These are phyloP conservation scores for Aselliscus stoliczkanus DNA, from an alignment of 2,797 vertebrate genomes.

Conservation along the genomic window DNA sequence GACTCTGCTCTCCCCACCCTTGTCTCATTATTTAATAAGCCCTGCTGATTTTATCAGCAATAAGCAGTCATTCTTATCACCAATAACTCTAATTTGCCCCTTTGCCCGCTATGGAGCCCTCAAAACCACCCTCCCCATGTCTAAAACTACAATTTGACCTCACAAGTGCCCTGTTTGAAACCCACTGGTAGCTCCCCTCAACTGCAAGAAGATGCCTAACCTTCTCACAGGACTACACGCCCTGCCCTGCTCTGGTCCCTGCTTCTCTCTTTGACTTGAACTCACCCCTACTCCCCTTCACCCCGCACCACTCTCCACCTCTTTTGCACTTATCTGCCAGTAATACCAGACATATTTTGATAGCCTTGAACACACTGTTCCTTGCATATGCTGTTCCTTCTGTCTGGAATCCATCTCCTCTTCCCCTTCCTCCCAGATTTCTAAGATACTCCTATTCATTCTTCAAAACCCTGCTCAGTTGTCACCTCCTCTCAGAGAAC, in stretches of 20 bases:
- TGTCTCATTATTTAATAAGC: neutral
- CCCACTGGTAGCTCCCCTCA: rapidly evolving
- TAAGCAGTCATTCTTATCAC: neutral
- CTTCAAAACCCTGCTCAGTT: neutral
- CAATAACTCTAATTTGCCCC: neutral
- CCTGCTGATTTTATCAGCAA: neutral
- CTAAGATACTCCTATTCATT: neutral
- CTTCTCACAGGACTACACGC: neutral
- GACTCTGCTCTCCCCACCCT: neutral
- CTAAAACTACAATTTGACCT: neutral
- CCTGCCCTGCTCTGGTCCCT: neutral
- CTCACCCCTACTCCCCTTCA: neutral
- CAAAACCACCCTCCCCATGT: neutral
- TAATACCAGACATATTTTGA: neutral
- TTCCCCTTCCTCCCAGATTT: neutral
- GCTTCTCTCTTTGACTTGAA: neutral
- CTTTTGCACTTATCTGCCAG: neutral
- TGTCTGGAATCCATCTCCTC: neutral
- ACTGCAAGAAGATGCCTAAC: neutral
- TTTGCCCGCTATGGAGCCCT: neutral
- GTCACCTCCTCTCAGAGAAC: neutral
- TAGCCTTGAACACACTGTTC: neutral
- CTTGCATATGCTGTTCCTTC: neutral
- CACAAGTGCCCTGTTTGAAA: neutral
- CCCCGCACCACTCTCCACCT: no score